phyloP scores from a whole-genome alignment of 2,797 vertebrate species.

The Sphaeramia orbicularis region DNA sequence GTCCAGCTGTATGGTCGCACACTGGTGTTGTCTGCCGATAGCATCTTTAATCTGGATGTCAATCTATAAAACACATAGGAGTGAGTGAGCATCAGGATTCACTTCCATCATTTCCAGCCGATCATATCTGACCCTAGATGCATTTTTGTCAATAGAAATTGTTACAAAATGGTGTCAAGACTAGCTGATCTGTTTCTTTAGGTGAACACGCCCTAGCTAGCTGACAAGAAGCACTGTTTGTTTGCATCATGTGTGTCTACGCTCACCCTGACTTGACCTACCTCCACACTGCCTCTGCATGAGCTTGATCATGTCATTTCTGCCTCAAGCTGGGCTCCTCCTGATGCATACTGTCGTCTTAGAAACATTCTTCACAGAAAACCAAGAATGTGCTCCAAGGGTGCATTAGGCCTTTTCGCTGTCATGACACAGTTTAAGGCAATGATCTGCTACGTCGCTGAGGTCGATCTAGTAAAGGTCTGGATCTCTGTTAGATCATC shows the following conservation, averaged over 20 bases:
- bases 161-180: constrained; percentile 31
- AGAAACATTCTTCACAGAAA: constrained; percentile 20
- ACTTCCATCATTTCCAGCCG: constrained; percentile 15
- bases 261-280: constrained; percentile 40
- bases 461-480: too few relatives aligned
- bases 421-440: too few relatives aligned
- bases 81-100: constrained; percentile 6
- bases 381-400: background rate
- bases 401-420: too few relatives aligned
- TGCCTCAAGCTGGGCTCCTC: constrained; percentile 32
- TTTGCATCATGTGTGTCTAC: constrained; percentile 38
- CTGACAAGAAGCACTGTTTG: constrained; percentile 43
- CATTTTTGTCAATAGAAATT: constrained; percentile 41
- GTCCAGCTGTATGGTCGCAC: constrained; percentile 94
- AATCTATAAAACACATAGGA: constrained; percentile 80
- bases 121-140: constrained; percentile 11
- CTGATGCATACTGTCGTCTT: constrained; percentile 26
- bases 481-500: too few relatives aligned
- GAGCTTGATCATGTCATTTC: constrained; percentile 14
- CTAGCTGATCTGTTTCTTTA: constrained; percentile 32
- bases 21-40: constrained; percentile 91
- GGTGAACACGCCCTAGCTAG: constrained; percentile 32
- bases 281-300: constrained; percentile 38
- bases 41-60: constrained; percentile 92
- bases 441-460: too few relatives aligned